A percentile compares a stretch with the other conserved stretches of the same genome.
Conservation (phyloP, 2,797 vertebrate species). For the Pseudocheirus occidentalis region DNA sequence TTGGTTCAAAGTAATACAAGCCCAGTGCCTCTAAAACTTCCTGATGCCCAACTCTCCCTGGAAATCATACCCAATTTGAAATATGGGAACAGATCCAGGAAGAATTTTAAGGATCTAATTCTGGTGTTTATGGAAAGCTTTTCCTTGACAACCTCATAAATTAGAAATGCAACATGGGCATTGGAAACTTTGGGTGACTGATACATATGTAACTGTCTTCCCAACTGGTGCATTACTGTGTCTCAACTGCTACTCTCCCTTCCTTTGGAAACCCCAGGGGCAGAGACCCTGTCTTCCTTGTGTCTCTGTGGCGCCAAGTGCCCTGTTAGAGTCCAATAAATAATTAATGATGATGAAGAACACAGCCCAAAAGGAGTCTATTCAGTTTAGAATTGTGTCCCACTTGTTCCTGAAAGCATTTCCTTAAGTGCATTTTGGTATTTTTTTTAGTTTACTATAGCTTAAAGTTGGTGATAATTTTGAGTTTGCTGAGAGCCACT, state of each 20-base stretch:
- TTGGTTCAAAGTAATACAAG: neutral
- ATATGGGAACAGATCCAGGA: neutral
- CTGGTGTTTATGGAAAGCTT: neutral
- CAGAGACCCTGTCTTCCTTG: neutral
- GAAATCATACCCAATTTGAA: neutral
- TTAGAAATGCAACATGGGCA: neutral
- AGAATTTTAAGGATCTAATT: neutral
- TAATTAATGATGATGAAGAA: slow-evolving; percentile 38
- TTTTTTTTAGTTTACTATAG: neutral
- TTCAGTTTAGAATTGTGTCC: neutral
- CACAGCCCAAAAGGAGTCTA: slow-evolving; percentile 10
- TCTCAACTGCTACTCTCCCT: neutral
- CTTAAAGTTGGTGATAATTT: neutral
- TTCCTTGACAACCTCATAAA: slow-evolving; percentile 1
- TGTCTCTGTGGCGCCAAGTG: slow-evolving; percentile 43
- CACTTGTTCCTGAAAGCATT: neutral
- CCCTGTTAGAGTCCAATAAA: slow-evolving; percentile 20
- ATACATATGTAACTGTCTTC: neutral
- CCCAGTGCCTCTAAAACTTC: neutral
- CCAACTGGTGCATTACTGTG: neutral
- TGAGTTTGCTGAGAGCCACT: neutral
- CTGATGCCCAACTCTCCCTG: neutral
- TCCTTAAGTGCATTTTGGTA: slow-evolving; percentile 46
- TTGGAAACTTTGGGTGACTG: neutral
- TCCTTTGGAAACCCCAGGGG: neutral